Percentiles rank a stretch among this genome's conserved stretches.
Evolutionary conservation across 2,888 invertebrate genomes (phyloP).

Genomic region (Mallateleia sp.): DNA sequence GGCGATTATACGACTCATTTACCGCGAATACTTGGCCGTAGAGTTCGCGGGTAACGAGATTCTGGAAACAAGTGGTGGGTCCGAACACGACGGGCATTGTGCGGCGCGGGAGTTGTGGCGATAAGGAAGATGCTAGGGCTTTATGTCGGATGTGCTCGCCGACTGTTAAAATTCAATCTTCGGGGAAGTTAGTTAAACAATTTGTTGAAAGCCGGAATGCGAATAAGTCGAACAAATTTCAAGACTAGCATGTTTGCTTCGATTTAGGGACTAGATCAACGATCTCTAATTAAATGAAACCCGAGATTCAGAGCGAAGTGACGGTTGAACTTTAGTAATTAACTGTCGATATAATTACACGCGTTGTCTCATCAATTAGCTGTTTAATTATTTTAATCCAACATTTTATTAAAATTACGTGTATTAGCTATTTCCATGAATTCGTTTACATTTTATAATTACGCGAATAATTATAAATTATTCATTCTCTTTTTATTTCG

Average conservation of each 20-base stretch:
- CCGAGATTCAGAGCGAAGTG: conserved; percentile 2
- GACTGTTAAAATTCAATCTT: conserved; percentile 74
- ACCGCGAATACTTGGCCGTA: too few species aligned
- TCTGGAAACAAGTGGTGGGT: too few species aligned
- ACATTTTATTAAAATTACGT: too few species aligned
- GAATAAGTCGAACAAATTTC: conserved; percentile 60
- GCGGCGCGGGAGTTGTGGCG: conserved; percentile 51
- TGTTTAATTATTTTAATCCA: background rate
- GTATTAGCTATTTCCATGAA: too few species aligned
- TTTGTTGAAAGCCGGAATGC: conserved; percentile 63
- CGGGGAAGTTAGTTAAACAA: conserved; percentile 71
- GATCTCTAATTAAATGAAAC: conserved; percentile 35
- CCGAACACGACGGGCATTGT: conserved; percentile 50
- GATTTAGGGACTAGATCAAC: conserved; percentile 16
- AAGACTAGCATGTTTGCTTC: conserved; percentile 43
- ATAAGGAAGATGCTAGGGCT: conserved; percentile 50
- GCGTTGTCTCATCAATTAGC: background rate
- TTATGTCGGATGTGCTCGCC: conserved; percentile 63
- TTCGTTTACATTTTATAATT: too few species aligned
- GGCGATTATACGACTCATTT: too few species aligned
- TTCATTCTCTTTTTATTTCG: too few species aligned
- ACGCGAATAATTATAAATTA: too few species aligned
- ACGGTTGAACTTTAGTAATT: conserved; percentile 2
- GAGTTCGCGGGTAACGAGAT: too few species aligned
- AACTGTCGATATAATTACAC: background rate